Evolutionary conservation across 2,797 vertebrate genomes (phyloP).

Genomic region (Buphagus erythrorhynchus): DNA sequence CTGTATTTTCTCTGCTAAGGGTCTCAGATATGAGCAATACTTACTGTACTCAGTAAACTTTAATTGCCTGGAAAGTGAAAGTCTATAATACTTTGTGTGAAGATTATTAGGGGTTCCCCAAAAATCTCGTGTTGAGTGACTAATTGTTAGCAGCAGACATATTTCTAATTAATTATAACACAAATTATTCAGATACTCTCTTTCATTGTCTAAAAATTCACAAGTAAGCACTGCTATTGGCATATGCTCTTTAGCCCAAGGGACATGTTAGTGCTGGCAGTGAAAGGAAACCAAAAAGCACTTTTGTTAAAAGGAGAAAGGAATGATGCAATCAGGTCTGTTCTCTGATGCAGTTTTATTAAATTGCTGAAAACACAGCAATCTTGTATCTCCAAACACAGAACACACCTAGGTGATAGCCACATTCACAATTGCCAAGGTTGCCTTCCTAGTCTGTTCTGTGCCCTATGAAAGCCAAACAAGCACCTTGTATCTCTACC

Average conservation of each 20-base stretch:
- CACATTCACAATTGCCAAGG: neutral
- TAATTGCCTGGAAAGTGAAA: neutral
- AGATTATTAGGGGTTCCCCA: neutral
- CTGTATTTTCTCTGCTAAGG: neutral
- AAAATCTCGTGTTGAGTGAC: neutral
- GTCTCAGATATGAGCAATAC: neutral
- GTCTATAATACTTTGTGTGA: neutral
- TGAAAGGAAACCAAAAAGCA: neutral
- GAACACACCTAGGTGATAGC: neutral
- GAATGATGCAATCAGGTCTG: neutral
- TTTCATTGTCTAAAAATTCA: neutral
- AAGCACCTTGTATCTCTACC: neutral
- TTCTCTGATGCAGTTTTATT: neutral
- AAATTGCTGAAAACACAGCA: neutral
- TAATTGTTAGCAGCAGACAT: neutral
- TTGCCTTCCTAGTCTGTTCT: neutral
- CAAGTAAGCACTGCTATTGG: neutral
- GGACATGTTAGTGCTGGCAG: neutral
- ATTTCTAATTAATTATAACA: constrained; percentile 13
- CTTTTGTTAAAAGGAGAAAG: neutral
- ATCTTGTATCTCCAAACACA: neutral
- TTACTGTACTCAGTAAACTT: neutral
- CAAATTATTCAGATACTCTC: neutral
- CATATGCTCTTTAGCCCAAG: neutral
- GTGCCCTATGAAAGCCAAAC: neutral